Base-by-base conservation (phyloP, 2,113 vertebrate genomes). In the Xiphophorus maculatus region DNA sequence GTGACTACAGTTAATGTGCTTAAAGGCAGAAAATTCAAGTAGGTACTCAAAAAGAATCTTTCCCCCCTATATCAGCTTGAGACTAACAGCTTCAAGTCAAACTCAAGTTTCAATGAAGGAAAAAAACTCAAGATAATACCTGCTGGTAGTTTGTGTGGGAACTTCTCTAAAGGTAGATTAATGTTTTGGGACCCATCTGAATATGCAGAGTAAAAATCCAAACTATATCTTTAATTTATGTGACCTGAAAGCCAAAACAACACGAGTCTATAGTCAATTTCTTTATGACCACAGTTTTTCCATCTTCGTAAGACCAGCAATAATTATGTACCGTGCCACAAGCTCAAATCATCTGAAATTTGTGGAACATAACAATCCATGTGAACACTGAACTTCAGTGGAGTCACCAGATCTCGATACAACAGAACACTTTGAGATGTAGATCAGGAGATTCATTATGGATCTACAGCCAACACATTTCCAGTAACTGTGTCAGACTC, bases 1-100 rank as follows among this genome's bases (percentile, higher is more conserved):
- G 74, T 11, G 67, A 80, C 37, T 51, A 37, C 60, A 69, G 66
- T 42, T 19, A 44, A 60, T 62, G 37, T 80, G 42, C n/a, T 58
- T 66, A 60, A 79, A 72, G 60, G 33, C 7, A 74, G 44, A 61
- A 78, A 73, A 84, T 68, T 70, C 28, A 68, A 70, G 72, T 35
- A 62, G 27, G 17, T 28, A n/a, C 63, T 13, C 8, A 19, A 42
- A 51, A 69, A 63, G 42, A 32, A 71, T n/a, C 37, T 4, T 70
- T 40, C 15, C 9, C 37, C 51, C 22, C 33, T 30, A 63, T 35
- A 67, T 58, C 37, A 63, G 28, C 30, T 29, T 4, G 17, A 69
- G 27, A 71, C 6, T 33, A 66, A 61, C 54, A 67, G 67, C 68
- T 65, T 35, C 27, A 3, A 74, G 63, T 14, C n/a, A 62, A 58